A percentile compares a stretch with the other conserved stretches of the same genome.
Conservation (phyloP, 1,140 invertebrate genomes). For the Argopecten irradians region DNA sequence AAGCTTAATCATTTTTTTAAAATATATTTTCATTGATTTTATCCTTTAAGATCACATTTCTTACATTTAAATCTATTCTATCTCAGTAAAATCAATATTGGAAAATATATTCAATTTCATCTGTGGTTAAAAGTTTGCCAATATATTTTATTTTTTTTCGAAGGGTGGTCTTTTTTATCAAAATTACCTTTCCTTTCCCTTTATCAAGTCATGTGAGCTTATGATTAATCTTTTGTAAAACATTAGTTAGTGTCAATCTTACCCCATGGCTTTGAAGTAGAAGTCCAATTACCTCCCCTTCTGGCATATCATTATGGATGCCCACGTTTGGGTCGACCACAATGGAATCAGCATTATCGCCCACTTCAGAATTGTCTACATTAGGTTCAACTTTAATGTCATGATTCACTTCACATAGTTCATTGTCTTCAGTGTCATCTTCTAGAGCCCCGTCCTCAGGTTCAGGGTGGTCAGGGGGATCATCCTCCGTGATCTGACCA, state of each 20-base stretch:
- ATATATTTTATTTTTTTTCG: slow-evolving; percentile 41
- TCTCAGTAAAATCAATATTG: not conserved
- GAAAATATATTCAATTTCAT: slow-evolving; percentile 17
- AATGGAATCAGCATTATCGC: slow-evolving; percentile 41
- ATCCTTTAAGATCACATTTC: no score
- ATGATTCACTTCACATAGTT: slow-evolving; percentile 6
- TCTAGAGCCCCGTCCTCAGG: slow-evolving; percentile 29
- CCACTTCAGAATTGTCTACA: slow-evolving; percentile 24
- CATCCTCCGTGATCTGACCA: not conserved
- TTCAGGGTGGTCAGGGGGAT: slow-evolving; percentile 14
- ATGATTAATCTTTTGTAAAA: slow-evolving; percentile 26
- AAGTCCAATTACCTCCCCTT: slow-evolving; percentile 55
- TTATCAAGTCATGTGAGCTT: not conserved
- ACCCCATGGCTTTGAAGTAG: slow-evolving; percentile 57
- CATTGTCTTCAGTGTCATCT: slow-evolving; percentile 4
- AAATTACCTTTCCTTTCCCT: not conserved
- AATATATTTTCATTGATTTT: not conserved
- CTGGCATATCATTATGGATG: slow-evolving; percentile 9
- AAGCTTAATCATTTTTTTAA: not conserved
- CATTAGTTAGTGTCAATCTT: slow-evolving; percentile 19
- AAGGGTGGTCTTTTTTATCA: not conserved
- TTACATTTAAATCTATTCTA: no score
- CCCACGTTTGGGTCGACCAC: not conserved
- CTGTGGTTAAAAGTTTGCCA: not conserved
- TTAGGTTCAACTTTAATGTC: slow-evolving; percentile 34